Evolutionary conservation across 2,113 vertebrate genomes (phyloP).

Genomic region (Vulpes lagopus): DNA sequence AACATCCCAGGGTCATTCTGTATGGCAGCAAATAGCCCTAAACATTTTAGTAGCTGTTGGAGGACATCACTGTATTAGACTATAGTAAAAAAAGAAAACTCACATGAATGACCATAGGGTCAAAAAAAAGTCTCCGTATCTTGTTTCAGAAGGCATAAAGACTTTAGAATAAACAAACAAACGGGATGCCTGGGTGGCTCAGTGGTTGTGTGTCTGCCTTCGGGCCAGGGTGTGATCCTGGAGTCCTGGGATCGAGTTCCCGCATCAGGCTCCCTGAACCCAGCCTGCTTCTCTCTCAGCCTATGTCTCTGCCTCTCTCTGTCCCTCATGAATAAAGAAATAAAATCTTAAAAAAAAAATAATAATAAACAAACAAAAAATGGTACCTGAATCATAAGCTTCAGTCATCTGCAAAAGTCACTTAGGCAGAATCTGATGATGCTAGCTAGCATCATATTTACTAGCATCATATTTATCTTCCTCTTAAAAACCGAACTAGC

Average conservation of each 20-base stretch:
- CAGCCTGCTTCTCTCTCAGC: too few relatives aligned
- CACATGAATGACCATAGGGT: background rate
- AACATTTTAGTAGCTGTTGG: background rate
- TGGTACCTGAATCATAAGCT: background rate
- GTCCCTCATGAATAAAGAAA: too few relatives aligned
- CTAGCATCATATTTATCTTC: background rate
- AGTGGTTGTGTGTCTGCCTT: too few relatives aligned
- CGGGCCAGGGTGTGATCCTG: too few relatives aligned
- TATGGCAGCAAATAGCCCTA: background rate
- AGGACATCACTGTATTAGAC: background rate
- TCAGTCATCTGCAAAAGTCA: conserved; percentile 40
- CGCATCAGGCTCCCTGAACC: too few relatives aligned
- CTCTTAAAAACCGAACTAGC: conserved; percentile 49
- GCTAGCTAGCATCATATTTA: background rate
- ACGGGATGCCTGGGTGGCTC: background rate
- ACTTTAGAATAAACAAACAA: background rate
- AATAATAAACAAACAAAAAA: background rate
- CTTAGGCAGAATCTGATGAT: background rate
- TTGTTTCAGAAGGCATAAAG: conserved; percentile 34
- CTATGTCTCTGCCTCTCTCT: too few relatives aligned
- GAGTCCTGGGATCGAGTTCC: too few relatives aligned
- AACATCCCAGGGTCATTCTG: background rate
- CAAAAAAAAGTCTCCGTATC: background rate
- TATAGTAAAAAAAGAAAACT: conserved; percentile 35
- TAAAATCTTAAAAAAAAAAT: too few relatives aligned